Conservation (phyloP, 2,113 vertebrate species). For the rat (Rattus norvegicus) region DNA sequence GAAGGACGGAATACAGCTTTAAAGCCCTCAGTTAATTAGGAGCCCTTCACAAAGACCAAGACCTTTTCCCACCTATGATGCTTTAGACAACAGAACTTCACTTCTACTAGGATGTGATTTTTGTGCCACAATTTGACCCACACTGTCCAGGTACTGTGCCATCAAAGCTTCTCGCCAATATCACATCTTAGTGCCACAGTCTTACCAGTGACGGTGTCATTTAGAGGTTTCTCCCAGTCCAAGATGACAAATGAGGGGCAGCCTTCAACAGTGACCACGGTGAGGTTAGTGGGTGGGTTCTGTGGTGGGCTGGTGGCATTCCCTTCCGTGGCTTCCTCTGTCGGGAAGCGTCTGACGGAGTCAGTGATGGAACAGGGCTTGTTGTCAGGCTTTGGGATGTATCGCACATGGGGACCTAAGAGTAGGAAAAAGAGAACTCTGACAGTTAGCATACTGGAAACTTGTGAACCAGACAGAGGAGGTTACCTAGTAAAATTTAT, state of each 20-base stretch:
- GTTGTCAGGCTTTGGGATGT: conserved; percentile 92
- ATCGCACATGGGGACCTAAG: conserved; percentile 94
- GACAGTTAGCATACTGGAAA: neutral
- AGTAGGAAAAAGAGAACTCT: conserved; percentile 24
- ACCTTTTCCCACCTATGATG: neutral
- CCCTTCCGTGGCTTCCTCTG: conserved; percentile 88
- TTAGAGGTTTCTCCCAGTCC: conserved; percentile 94
- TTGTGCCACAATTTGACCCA: neutral
- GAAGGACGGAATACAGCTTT: neutral
- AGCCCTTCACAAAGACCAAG: neutral
- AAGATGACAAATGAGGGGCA: conserved; percentile 96
- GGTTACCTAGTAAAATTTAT: neutral
- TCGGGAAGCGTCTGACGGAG: conserved; percentile 91
- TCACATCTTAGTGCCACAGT: neutral
- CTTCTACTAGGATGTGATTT: neutral
- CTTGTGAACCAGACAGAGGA: neutral
- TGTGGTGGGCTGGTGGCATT: conserved; percentile 91
- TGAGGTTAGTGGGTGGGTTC: conserved; percentile 94
- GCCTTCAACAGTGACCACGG: conserved; percentile 97
- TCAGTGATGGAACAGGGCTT: conserved; percentile 97
- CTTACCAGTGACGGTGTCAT: conserved; percentile 95
- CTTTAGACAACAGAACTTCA: neutral
- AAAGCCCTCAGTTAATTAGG: neutral
- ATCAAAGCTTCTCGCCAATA: neutral
- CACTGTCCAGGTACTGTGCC: neutral